Conservation (phyloP, 23 tunicate species). For the Ciona savignyi region DNA sequence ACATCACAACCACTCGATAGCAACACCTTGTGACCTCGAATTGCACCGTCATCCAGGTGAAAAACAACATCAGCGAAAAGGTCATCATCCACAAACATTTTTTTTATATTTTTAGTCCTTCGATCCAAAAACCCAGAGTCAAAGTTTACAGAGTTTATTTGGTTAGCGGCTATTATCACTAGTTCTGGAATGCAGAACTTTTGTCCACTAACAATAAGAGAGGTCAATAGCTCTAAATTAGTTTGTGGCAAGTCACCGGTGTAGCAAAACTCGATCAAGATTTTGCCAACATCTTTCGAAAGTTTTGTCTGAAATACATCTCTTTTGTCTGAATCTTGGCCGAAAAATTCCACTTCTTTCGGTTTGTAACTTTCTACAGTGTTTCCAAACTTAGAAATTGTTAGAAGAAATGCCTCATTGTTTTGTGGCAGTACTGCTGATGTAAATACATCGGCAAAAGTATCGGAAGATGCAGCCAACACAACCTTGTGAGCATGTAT, state of each 20-base stretch:
- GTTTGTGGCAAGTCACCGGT: constrained; percentile 5
- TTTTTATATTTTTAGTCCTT: constrained; percentile 13
- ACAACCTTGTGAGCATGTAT: constrained; percentile 55
- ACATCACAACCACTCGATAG: constrained; percentile 67
- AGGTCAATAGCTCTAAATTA: constrained; percentile 7
- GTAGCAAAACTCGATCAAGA: constrained; percentile 36
- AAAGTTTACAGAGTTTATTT: background rate
- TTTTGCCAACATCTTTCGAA: constrained; percentile 4
- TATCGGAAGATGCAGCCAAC: constrained; percentile 42
- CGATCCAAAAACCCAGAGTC: constrained; percentile 10
- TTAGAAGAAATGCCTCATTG: background rate
- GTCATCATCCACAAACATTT: constrained; percentile 5
- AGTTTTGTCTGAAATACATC: constrained; percentile 1
- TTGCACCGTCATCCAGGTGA: constrained; percentile 45
- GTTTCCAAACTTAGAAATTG: background rate
- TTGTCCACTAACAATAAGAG: constrained; percentile 5
- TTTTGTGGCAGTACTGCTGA: background rate
- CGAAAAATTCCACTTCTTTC: background rate
- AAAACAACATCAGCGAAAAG: constrained; percentile 52
- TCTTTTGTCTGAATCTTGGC: background rate
- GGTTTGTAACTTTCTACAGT: background rate
- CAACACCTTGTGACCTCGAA: constrained; percentile 55
- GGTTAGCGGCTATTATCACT: background rate
- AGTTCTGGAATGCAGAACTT: constrained; percentile 10
- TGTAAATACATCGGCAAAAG: constrained; percentile 13